Conservation (phyloP, 1,140 invertebrate genomes). For the Platorchestia sp. region DNA sequence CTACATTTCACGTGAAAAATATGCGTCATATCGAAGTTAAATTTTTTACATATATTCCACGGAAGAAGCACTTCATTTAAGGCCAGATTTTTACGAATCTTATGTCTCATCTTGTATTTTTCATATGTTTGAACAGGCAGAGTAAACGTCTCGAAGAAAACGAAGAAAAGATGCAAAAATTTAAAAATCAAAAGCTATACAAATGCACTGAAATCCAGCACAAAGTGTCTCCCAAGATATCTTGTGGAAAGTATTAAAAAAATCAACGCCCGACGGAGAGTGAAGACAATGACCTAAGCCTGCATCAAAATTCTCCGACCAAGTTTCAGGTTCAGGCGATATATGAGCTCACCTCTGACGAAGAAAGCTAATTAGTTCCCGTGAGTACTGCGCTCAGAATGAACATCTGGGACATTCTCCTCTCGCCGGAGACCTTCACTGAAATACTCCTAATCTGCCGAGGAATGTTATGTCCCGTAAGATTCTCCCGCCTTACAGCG, state of each 20-base stretch:
- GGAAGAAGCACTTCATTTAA: neutral
- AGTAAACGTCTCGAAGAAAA: neutral
- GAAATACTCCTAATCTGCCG: neutral
- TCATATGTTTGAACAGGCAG: neutral
- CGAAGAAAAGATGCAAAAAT: neutral
- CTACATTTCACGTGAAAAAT: neutral
- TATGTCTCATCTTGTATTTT: neutral
- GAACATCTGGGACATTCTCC: neutral
- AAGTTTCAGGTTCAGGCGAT: neutral
- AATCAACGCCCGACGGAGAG: too few species aligned
- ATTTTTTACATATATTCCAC: neutral
- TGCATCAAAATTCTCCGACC: neutral
- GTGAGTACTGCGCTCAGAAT: neutral
- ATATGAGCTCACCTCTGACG: neutral
- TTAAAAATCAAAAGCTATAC: neutral
- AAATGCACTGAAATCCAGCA: neutral
- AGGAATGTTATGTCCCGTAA: neutral
- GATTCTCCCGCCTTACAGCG: neutral
- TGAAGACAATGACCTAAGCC: neutral
- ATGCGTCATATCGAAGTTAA: neutral
- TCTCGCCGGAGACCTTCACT: neutral
- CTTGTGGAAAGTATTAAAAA: too few species aligned
- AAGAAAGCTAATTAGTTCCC: neutral
- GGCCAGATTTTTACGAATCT: neutral
- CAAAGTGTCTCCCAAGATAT: too few species aligned